Evolutionary conservation across 1,140 invertebrate genomes (phyloP), one percentile per base, ranked within the genome.

Genomic region (Elysia chlorotica): DNA sequence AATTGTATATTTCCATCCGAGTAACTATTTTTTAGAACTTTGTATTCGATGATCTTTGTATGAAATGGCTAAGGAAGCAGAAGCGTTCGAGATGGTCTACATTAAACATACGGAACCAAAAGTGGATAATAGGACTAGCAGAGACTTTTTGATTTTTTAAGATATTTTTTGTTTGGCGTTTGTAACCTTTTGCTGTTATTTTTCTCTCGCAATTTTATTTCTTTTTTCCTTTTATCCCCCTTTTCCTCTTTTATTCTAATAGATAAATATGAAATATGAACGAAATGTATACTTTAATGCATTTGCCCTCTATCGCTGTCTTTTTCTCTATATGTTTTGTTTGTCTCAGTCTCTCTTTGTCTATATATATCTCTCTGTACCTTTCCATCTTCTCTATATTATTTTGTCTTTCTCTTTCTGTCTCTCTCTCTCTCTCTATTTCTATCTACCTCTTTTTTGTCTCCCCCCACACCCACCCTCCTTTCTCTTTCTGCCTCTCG

Each of bases 281-380:
- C n/a, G n/a, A n/a, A n/a, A n/a, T n/a, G n/a, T n/a, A n/a, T n/a
- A n/a, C n/a, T 61, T 61, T 65, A 19, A 6, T 19, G 35, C 63
- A 36, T 19, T 65, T 25, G 35, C 36, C 19, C 30, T 35, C 63
- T 31, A 31, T 35, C 19, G 6, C 63, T 31, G 10, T 35, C 30
- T 61, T 25, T 63, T 33, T 63, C 61, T 63, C 61, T 63, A n/a
- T 63, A n/a, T n/a, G n/a, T 35, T 68, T 41, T 68, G 37, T 68
- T 41, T 68, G 37, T 68, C 66, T 68, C 66, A 53, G 31, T 68
- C 66, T 68, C 48, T 68, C 66, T 68, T 41, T 68, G 37, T 68
- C 66, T 68, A 28, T 68, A 37, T 68, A 37, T 48, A 37, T 68
- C 66, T 68, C 66, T 68, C 6, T 30, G 5, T 35, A n/a, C 61